phyloP scores from a whole-genome alignment of 2,113 vertebrate species.

The Corvus hawaiiensis region DNA sequence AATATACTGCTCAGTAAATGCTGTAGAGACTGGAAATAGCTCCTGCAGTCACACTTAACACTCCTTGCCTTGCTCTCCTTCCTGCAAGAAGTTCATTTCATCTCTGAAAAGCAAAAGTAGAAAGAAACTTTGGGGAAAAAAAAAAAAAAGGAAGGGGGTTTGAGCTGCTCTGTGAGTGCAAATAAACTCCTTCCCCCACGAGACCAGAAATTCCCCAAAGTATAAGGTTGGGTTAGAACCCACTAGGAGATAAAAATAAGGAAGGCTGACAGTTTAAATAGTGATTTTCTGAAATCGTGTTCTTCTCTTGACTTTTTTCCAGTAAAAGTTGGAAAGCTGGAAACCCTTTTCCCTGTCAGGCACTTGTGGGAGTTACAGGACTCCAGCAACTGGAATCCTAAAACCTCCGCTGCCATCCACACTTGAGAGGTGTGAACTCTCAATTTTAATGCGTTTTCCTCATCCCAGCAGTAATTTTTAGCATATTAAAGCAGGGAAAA shows the following conservation, averaged over 20 bases:
- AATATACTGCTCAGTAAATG: background rate
- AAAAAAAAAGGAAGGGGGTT: background rate
- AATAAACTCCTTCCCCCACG: background rate
- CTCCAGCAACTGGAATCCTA: background rate
- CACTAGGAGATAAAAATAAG: background rate
- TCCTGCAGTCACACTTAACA: background rate
- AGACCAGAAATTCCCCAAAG: background rate
- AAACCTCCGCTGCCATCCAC: background rate
- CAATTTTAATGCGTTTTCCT: background rate
- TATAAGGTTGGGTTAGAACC: background rate
- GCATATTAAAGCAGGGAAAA: background rate
- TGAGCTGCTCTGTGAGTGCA: background rate
- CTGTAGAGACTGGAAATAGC: slow-evolving; percentile 26
- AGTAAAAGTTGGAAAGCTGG: background rate
- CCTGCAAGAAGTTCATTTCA: background rate
- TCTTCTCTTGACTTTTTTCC: background rate
- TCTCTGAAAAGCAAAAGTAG: background rate
- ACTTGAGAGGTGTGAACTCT: slow-evolving; percentile 7
- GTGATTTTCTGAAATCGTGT: background rate
- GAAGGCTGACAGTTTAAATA: background rate
- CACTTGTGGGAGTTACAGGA: background rate
- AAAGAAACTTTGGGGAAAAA: background rate
- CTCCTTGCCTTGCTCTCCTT: background rate
- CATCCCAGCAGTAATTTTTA: background rate
- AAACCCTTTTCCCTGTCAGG: background rate